A percentile compares a stretch with the other conserved stretches of the same genome.
Conservation (phyloP, 2,113 vertebrate genomes). For the Mormyrus iriodes region DNA sequence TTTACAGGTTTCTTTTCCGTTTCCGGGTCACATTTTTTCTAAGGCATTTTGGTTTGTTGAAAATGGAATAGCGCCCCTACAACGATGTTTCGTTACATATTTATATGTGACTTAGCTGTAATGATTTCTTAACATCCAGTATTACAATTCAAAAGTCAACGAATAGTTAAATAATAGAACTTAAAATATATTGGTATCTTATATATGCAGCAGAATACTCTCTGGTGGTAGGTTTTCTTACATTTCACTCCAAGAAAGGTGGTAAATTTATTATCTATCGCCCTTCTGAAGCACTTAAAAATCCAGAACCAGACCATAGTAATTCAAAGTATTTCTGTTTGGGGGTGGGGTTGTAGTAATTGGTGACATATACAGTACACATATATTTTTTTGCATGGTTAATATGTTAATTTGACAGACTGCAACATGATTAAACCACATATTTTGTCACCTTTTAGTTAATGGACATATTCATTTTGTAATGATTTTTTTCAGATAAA, state of each 20-base stretch:
- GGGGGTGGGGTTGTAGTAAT: not conserved
- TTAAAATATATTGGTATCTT: not conserved
- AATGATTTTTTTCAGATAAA: not conserved
- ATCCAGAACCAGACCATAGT: not conserved
- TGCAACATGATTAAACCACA: not conserved
- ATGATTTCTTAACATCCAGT: not conserved
- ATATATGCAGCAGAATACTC: not conserved
- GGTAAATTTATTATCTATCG: not conserved
- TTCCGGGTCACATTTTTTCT: conserved; percentile 12
- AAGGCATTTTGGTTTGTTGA: not conserved
- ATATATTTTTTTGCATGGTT: not conserved
- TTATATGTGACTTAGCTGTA: not conserved
- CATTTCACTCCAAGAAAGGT: not conserved
- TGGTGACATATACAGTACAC: not conserved
- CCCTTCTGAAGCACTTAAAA: not conserved
- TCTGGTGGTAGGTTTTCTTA: not conserved
- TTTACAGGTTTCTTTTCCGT: not conserved
- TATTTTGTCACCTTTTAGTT: not conserved
- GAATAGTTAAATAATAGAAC: not conserved
- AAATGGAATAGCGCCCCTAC: not conserved
- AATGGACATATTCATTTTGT: not conserved
- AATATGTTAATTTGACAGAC: not conserved
- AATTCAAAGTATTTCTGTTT: not conserved
- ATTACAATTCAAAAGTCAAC: not conserved
- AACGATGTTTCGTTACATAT: not conserved